phyloP scores from a whole-genome alignment of 2,113 vertebrate species.

The Serinus canaria region DNA sequence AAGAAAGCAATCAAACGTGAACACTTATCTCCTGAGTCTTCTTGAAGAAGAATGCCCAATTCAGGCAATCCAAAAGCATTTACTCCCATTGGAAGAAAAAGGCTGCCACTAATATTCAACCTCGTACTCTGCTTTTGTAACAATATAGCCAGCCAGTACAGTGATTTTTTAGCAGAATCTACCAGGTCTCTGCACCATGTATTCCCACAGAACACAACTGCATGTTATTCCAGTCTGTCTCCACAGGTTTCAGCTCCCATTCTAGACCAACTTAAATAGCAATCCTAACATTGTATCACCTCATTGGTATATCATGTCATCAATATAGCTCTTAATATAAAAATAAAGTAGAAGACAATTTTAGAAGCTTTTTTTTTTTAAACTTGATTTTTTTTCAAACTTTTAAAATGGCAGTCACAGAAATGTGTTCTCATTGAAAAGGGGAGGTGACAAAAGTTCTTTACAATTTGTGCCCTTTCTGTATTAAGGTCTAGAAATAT shows the following conservation, averaged over 20 bases:
- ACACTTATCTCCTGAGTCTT: not conserved
- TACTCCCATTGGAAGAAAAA: not conserved
- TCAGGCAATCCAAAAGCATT: not conserved
- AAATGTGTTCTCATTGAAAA: not conserved
- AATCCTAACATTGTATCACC: not conserved
- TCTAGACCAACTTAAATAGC: not conserved
- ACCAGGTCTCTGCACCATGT: not conserved
- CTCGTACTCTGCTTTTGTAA: not conserved
- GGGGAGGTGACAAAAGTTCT: not conserved
- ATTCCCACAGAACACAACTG: not conserved
- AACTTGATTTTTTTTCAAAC: not conserved
- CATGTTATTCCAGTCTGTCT: not conserved
- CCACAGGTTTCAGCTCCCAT: not conserved
- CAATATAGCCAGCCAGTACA: not conserved
- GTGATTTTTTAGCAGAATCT: not conserved
- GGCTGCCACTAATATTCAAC: not conserved
- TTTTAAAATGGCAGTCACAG: not conserved
- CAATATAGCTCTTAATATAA: rapidly evolving
- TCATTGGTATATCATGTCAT: not conserved
- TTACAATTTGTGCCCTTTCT: not conserved
- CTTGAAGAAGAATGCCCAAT: not conserved
- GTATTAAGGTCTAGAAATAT: not conserved
- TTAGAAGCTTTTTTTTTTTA: not conserved
- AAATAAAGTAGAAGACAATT: not conserved
- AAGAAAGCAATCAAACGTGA: not conserved